Conservation (phyloP, 64 coral and sea anemone genomes). For the Dendrophyllia cribrosa region DNA sequence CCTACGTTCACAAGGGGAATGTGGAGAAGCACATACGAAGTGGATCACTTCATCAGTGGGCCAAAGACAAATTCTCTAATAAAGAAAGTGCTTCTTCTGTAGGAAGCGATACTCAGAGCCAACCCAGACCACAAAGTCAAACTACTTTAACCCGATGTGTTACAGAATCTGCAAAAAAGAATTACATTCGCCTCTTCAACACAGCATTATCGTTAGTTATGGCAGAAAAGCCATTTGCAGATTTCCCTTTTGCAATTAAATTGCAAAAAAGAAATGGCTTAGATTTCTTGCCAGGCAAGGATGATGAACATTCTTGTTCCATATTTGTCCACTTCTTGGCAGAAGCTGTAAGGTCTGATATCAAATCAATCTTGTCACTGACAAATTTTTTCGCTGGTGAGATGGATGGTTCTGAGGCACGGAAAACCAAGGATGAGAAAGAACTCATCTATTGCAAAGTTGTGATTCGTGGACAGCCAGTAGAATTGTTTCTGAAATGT, state of each 20-base stretch:
- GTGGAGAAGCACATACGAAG: conserved; percentile 67
- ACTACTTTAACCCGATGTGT: conserved; percentile 41
- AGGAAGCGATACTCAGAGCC: conserved; percentile 22
- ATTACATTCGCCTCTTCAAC: conserved; percentile 58
- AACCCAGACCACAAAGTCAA: conserved; percentile 43
- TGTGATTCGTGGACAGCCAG: conserved; percentile 65
- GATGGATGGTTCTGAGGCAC: conserved; percentile 66
- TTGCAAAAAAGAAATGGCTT: conserved; percentile 68
- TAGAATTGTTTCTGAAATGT: conserved; percentile 58
- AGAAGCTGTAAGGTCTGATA: conserved; percentile 58
- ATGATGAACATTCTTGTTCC: conserved; percentile 65
- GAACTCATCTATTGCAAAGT: conserved; percentile 75
- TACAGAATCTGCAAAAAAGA: conserved; percentile 50
- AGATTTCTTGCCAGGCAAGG: conserved; percentile 57
- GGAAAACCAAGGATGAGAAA: conserved; percentile 60
- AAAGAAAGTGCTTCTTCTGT: conserved; percentile 9
- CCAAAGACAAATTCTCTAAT: conserved; percentile 52
- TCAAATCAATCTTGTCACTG: conserved; percentile 56
- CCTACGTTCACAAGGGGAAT: conserved; percentile 68
- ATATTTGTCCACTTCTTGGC: conserved; percentile 73
- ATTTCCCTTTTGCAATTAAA: conserved; percentile 59
- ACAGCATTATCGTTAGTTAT: conserved; percentile 61
- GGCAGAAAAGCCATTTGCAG: conserved; percentile 53
- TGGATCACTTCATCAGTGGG: conserved; percentile 63
- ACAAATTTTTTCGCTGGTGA: conserved; percentile 57